Base-by-base conservation (phyloP, 92 coral and sea anemone genomes). In the Zoanthus sociatus region DNA sequence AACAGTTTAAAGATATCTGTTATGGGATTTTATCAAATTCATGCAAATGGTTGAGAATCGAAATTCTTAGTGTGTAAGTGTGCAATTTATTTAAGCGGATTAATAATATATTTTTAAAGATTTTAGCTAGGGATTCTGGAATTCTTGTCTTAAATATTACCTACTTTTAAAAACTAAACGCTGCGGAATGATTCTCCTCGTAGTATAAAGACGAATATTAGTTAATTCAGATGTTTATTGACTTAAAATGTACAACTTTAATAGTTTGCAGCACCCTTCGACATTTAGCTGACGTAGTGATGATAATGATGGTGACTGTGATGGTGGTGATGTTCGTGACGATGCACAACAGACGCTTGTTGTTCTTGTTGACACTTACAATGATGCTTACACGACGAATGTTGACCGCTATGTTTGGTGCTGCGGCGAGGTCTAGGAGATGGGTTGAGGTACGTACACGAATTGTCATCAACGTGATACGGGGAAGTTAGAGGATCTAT, bases 271-370 rank as follows among this genome's bases (percentile, higher is more conserved):
- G 16, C 30, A 11, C 55, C 9, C 12, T 50, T 26, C 18, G 17
- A 12, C 42, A 44, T 68, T 86, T 73, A 92, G 79, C 93, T 90
- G 61, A 89, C 93, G 63, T 97, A 93, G 82, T 97, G 99, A 89
- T 97, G 98, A 76, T 97, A 97, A 83, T 96, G 99, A 76, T 96
- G 99, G 53, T 97, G 99, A 32, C 83, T 94, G 87, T 97, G 98
- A 72, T 94, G 96, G 71, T 96, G 99, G 18, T 93, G 95, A 61
- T 97, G 99, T 37, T 93, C 96, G 73, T 95, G 94, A 37, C 95
- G 94, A 72, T 94, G 95, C 21, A 95, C 91, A 31, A 89, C 77
- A 46, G 95, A 90, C 55, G 73, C 73, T 56, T 85, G 88, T 15
- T 91, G 88, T 63, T 89, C 88, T 70, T 91, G 92, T 9, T 92